Percentiles rank a stretch among this genome's conserved stretches.
Evolutionary conservation across 2,113 vertebrate genomes (phyloP).

Genomic region (Pachypanchax playfairii): DNA sequence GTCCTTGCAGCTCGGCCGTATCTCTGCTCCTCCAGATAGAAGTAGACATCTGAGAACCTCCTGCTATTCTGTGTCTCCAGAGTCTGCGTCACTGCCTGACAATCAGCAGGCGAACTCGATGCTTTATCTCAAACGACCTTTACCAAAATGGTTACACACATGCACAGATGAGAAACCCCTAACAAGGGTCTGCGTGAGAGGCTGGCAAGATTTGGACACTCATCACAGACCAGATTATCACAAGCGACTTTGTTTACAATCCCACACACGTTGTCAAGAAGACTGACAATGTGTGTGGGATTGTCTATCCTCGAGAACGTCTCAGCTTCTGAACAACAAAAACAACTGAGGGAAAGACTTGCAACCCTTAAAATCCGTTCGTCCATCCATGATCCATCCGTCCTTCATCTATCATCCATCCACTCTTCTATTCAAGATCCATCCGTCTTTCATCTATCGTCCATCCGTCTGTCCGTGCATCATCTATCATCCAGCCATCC

Average conservation of each 20-base stretch:
- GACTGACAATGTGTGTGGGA: background rate
- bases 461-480: too few relatives aligned
- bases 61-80: conserved; percentile 53
- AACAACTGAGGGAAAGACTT: too few relatives aligned
- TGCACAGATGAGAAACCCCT: conserved; percentile 34
- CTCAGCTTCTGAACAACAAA: too few relatives aligned
- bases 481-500: too few relatives aligned
- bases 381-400: too few relatives aligned
- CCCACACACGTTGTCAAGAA: conserved; percentile 8
- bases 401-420: too few relatives aligned
- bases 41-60: conserved; percentile 55
- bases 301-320: background rate
- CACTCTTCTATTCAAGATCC: too few relatives aligned
- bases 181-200: conserved; percentile 36
- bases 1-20: conserved; percentile 35
- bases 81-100: conserved; percentile 64
- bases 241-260: conserved; percentile 39
- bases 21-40: conserved; percentile 70
- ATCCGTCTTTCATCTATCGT: too few relatives aligned
- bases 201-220: conserved; percentile 42
- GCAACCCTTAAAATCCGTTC: too few relatives aligned
- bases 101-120: conserved; percentile 64
- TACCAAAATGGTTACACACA: conserved; percentile 47
- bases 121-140: conserved; percentile 60
- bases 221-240: conserved; percentile 40